A percentile compares a stretch with the other conserved stretches of the same genome.
These are phyloP conservation scores for Schrankia costaestrigalis DNA, from an alignment of 2,888 invertebrate species.

Conservation along the genomic window DNA sequence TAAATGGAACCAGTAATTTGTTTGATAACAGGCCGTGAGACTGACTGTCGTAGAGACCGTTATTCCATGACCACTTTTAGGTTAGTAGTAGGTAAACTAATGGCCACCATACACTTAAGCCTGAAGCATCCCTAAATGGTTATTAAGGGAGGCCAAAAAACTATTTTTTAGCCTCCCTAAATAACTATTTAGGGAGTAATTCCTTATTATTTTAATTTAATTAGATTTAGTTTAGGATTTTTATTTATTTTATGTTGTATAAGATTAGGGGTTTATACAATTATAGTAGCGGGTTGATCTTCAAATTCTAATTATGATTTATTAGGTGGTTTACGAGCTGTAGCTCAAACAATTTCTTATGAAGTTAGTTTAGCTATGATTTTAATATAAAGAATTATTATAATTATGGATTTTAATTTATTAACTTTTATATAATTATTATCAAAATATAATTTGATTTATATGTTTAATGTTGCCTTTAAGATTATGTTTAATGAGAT, in stretches of 20 bases:
- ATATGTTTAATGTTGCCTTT: too few relatives aligned
- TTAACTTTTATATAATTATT: slow-evolving; percentile 64
- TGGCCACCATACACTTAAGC: too few relatives aligned
- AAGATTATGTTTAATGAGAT: too few relatives aligned
- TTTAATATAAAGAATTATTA: slow-evolving; percentile 80
- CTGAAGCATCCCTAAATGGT: too few relatives aligned
- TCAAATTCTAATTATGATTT: slow-evolving; percentile 88
- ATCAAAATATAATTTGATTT: slow-evolving; percentile 78
- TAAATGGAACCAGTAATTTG: too few relatives aligned
- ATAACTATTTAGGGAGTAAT: slow-evolving; percentile 81
- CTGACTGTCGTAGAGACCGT: too few relatives aligned
- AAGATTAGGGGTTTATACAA: slow-evolving; percentile 83
- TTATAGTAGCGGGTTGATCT: slow-evolving; percentile 84
- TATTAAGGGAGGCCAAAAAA: too few relatives aligned
- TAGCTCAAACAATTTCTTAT: slow-evolving; percentile 89
- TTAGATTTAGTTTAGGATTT: slow-evolving; percentile 80
- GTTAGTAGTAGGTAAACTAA: too few relatives aligned
- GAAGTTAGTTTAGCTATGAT: slow-evolving; percentile 85
- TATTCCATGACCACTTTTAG: too few relatives aligned
- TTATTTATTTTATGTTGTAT: too few relatives aligned
- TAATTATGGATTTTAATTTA: slow-evolving; percentile 80
- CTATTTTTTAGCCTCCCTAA: too few relatives aligned
- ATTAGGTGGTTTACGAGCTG: slow-evolving; percentile 83
- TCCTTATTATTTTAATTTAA: slow-evolving; percentile 77
- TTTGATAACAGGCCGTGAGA: too few relatives aligned